Base-by-base conservation (phyloP, 1,140 invertebrate genomes). In the Colletes latitarsis region DNA sequence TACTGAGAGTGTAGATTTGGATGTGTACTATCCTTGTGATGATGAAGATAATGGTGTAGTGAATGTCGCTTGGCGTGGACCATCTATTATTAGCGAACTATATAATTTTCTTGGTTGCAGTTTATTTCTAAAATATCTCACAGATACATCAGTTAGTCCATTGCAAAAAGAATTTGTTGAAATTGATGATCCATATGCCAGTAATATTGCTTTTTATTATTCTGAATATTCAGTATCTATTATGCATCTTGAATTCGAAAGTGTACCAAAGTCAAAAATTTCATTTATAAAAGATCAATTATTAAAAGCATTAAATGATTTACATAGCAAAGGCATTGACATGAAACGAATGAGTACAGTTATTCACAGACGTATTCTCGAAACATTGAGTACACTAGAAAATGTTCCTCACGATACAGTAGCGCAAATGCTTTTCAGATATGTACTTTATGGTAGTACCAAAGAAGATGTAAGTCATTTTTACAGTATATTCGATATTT, bases 1-100 rank as follows among this genome's bases (percentile, higher is more conserved):
- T 15, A 85, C 89, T 67, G 83, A 95, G 88, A 93, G 94, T 83
- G 81, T 94, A 89, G 92, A 94, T 88, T 39, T 93, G 68, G 78
- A 91, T 21, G 93, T 96, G 1, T 93, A 94, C 76, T 98, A 97
- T 94, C 97, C 98, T 0, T 96, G 96, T 63, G 97, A 98, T 91
- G 96, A 97, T 74, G 97, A 98, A 90, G 96, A 96, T 78, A 96
- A 96, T 93, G 98, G 98, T 41, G 93, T 98, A 84, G 96, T 98
- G 39, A 93, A 94, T 77, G 94, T 97, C 80, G 97, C 95, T 0
- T 98, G 97, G 96, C 93, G 97, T 83, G 98, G 98, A n/a, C 97
- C 97, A 1, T 94, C 95, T n/a, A 93, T 94, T 19, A 94, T 95
- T 1, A 92, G 73, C 46, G 94, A 94, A 81, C 91, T 94, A 82